Percentiles rank a stretch among this genome's conserved stretches.
Evolutionary conservation across 2,797 vertebrate genomes (phyloP).

Genomic region (Oophaga sylvatica): DNA sequence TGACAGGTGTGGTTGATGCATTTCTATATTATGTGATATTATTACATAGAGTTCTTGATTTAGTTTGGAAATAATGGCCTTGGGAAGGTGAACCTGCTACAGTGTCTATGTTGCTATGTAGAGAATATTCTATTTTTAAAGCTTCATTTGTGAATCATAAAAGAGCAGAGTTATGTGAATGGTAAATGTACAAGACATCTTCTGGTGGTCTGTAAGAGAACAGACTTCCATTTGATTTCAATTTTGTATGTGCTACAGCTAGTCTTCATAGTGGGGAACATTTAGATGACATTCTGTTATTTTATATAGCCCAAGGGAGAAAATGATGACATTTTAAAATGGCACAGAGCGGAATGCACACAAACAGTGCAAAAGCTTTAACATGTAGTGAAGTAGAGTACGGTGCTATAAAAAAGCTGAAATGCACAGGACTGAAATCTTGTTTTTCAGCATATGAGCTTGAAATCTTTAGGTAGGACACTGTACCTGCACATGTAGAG

Average conservation of each 20-base stretch:
- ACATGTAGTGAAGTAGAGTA: constrained; percentile 37
- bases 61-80: neutral
- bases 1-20: neutral
- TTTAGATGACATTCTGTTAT: constrained; percentile 65
- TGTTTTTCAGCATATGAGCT: neutral
- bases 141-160: constrained; percentile 26
- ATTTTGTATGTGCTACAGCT: constrained; percentile 69
- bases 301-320: constrained; percentile 68
- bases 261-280: constrained; percentile 65
- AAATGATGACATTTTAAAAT: constrained; percentile 70
- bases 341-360: constrained; percentile 64
- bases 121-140: constrained; percentile 28
- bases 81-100: neutral
- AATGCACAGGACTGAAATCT: constrained; percentile 28
- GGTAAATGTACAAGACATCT: constrained; percentile 62
- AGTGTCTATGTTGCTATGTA: neutral
- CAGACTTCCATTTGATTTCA: constrained; percentile 62
- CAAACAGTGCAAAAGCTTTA: constrained; percentile 63
- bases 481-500: neutral
- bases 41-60: neutral
- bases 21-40: neutral
- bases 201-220: constrained; percentile 62
- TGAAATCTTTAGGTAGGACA: neutral
- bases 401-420: constrained; percentile 60
- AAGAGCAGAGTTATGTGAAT: constrained; percentile 54